Evolutionary conservation across 2,797 vertebrate species (phyloP).

Genomic region (Lophotriccus pileatus): DNA sequence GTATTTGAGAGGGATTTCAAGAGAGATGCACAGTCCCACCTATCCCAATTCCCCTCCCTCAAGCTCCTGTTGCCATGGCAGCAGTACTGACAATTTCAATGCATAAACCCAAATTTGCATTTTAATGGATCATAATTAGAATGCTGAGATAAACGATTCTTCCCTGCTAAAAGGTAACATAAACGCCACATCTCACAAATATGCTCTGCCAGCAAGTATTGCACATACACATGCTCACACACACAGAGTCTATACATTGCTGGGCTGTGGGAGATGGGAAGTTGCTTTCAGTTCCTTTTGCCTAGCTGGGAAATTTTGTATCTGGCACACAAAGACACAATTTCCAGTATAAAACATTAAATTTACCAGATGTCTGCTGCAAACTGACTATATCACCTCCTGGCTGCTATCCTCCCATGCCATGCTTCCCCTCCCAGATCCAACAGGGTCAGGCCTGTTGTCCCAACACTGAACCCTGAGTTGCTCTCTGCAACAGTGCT

Average conservation of each 20-base stretch:
- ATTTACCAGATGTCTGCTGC: background rate
- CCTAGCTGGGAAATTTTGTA: background rate
- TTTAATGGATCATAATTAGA: slow-evolving; percentile 79
- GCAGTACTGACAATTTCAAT: slow-evolving; percentile 61
- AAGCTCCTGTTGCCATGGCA: slow-evolving; percentile 70
- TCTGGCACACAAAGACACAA: background rate
- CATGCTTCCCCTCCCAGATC: background rate
- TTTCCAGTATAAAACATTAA: background rate
- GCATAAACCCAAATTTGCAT: slow-evolving; percentile 73
- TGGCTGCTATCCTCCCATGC: background rate
- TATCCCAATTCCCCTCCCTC: slow-evolving; percentile 52
- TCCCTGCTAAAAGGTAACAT: slow-evolving; percentile 43
- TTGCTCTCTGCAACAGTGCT: background rate
- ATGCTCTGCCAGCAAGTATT: background rate
- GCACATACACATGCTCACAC: background rate
- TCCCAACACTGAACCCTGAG: background rate
- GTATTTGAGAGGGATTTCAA: slow-evolving; percentile 3
- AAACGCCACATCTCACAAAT: slow-evolving; percentile 12
- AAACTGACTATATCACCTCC: background rate
- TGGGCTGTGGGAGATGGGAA: background rate
- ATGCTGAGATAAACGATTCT: slow-evolving; percentile 70
- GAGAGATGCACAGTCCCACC: slow-evolving; percentile 12
- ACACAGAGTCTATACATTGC: background rate
- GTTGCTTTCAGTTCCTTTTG: background rate
- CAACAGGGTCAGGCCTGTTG: background rate